Evolutionary conservation across 2,113 vertebrate species (phyloP), one percentile per base, ranked within the genome.

Genomic region (Loxodonta africana): DNA sequence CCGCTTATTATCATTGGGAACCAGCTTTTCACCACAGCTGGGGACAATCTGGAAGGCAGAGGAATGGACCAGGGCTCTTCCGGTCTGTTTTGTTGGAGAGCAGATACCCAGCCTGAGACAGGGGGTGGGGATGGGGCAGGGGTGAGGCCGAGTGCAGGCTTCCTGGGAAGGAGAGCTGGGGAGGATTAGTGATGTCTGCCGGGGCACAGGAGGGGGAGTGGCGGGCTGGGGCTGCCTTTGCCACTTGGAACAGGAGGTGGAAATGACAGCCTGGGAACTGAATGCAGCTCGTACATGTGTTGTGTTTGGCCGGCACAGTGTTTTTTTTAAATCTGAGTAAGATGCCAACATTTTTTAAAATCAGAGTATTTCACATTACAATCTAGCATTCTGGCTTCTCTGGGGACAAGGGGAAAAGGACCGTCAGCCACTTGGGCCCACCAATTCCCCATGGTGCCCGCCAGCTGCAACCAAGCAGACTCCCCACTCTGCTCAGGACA

Each of bases 121-220:
- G 8, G 25, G 78, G 17, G 18, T 18, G 21, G 15, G 51, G 44
- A 12, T 2, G 2, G 11, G 46, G 4, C 69, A 57, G 21, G 53
- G 46, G 37, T 4, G 2, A 20, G 60, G 82, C 10, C 23, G 23
- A 81, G 33, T 23, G 26, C 83, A 17, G 80, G 71, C 46, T 2
- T 10, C 2, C 28, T 5, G 41, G 67, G 46, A 74, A 25, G 25
- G 41, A 51, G 81, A 0, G 3, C 94, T 28, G 80, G 81, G 25
- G 41, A 74, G 81, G 92, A 95, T 74, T 62, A 8, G 86, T 20
- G 69, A 62, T 37, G 62, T 41, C 97, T 83, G 89, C 62, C 37
- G 0, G 8, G 89, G 28, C 8, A 15, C 30, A 26, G 63, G 65
- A 28, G 30, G 26, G 25, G 51, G 0, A 65, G 76, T 10, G n/a